Evolutionary conservation across 2,113 vertebrate species (phyloP).

Genomic region (Salvelinus fontinalis): DNA sequence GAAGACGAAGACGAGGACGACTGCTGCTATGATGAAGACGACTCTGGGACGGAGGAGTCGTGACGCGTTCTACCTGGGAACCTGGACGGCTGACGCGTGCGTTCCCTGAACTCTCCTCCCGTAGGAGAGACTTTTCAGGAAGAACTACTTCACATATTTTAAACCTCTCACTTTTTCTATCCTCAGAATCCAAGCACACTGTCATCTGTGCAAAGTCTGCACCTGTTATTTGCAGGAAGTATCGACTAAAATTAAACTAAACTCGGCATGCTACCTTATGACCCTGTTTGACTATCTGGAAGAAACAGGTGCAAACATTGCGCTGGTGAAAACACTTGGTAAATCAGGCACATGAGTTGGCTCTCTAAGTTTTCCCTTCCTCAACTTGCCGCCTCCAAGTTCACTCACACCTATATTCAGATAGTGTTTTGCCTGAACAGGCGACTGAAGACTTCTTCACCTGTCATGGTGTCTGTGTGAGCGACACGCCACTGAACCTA

Average conservation of each 20-base stretch:
- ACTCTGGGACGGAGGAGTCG: conserved; percentile 93
- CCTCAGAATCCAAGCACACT: conserved; percentile 42
- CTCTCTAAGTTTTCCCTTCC: conserved; percentile 34
- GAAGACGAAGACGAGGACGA: conserved; percentile 74
- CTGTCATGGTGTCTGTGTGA: conserved; percentile 14
- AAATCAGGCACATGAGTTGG: conserved; percentile 27
- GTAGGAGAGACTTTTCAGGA: conserved; percentile 48
- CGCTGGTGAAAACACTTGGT: conserved; percentile 61
- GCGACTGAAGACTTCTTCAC: conserved; percentile 33
- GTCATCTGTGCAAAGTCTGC: conserved; percentile 65
- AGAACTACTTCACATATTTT: conserved; percentile 49
- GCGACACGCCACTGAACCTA: conserved; percentile 15
- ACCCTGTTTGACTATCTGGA: neutral
- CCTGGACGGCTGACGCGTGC: conserved; percentile 38
- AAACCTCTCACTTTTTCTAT: conserved; percentile 57
- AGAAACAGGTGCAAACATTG: conserved; percentile 35
- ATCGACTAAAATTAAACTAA: neutral
- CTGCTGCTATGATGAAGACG: conserved; percentile 90
- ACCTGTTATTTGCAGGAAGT: conserved; percentile 4
- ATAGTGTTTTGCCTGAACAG: conserved; percentile 25
- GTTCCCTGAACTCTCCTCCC: conserved; percentile 29
- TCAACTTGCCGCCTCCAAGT: neutral
- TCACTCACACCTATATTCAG: neutral
- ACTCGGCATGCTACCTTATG: neutral
- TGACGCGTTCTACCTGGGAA: conserved; percentile 72